Base-by-base conservation (phyloP, 1,140 invertebrate genomes). In the Microplitis demolitor region DNA sequence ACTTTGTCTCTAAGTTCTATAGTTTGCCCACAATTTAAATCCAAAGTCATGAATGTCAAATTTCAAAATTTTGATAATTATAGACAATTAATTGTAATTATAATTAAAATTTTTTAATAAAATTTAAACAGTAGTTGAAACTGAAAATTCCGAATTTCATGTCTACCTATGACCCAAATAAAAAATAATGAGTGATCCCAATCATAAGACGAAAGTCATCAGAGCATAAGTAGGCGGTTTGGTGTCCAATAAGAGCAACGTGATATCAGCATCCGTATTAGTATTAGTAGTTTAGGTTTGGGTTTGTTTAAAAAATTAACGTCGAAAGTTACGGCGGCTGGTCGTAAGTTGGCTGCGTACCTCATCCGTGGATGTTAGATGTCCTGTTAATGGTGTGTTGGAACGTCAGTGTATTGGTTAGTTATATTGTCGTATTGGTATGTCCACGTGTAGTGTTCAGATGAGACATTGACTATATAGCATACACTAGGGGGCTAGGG, bases 241-340 rank as follows among this genome's bases (percentile, higher is more conserved):
- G 39, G 34, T 63, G 71, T 68, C 71, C 74, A 72, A 67, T 66
- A 39, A 13, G 71, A 71, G 53, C 70, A 53, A 33, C 56, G 16
- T 13, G 63, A 16, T 53, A 34, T 56, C 63, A 66, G 31, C 45
- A 11, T 9, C 39, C 0, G 24, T 45, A 45, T 45, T 45, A 45
- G 11, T 45, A 45, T 45, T 45, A 45, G 39, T 45, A 24, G 51
- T 63, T 35, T 45, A 54, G n/a, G 3, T 69, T 45, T 60, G 56
- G 74, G 82, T 85, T 87, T 86, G 85, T 86, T 87, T 85, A 86
- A 87, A 86, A 85, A 87, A 87, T 84, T 86, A 85, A 81, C 83
- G 82, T 85, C 78, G 84, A 87, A 84, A 85, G 84, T 83, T 24
- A 24, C 24, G 24, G 24, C 39, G 39, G 39, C 39, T 45, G 39